These are phyloP conservation scores for Semicossyphus pulcher DNA, from an alignment of 2,113 vertebrate genomes.

Conservation along the genomic window DNA sequence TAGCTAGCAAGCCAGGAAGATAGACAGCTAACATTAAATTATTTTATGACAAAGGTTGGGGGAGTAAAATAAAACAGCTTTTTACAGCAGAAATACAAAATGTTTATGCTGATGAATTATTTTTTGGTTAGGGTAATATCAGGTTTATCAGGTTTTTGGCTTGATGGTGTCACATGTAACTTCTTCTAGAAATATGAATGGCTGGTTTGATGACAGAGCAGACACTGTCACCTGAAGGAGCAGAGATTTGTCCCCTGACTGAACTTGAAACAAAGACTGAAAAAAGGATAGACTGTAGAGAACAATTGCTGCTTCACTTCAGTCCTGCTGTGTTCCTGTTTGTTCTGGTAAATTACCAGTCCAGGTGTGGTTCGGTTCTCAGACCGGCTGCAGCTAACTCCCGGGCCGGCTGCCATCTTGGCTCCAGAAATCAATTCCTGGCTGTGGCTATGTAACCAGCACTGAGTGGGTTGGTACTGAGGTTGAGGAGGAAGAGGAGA, in stretches of 20 bases:
- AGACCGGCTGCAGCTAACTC: not conserved
- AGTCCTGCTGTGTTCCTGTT: not conserved
- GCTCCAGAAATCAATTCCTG: not conserved
- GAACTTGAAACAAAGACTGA: not conserved
- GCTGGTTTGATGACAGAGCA: constrained; percentile 26
- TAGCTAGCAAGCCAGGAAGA: too few species aligned
- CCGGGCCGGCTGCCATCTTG: not conserved
- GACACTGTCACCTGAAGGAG: not conserved
- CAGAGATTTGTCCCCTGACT: not conserved
- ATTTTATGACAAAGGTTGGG: too few species aligned
- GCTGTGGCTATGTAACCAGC: constrained; percentile 29
- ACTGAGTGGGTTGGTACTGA: constrained; percentile 1
- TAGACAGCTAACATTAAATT: too few species aligned
- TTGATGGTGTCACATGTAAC: not conserved
- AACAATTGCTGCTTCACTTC: not conserved
- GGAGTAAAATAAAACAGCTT: too few species aligned
- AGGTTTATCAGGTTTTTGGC: too few species aligned
- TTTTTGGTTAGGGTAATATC: too few species aligned
- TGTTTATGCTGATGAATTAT: too few species aligned
- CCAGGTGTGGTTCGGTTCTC: not conserved
- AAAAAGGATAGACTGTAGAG: not conserved
- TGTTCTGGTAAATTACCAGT: not conserved
- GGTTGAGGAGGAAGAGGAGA: constrained; percentile 1
- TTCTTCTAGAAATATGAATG: constrained; percentile 17
- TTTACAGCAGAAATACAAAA: too few species aligned